These are phyloP conservation scores for Geranospiza caerulescens DNA, from an alignment of 2,797 vertebrate genomes.

Conservation along the genomic window DNA sequence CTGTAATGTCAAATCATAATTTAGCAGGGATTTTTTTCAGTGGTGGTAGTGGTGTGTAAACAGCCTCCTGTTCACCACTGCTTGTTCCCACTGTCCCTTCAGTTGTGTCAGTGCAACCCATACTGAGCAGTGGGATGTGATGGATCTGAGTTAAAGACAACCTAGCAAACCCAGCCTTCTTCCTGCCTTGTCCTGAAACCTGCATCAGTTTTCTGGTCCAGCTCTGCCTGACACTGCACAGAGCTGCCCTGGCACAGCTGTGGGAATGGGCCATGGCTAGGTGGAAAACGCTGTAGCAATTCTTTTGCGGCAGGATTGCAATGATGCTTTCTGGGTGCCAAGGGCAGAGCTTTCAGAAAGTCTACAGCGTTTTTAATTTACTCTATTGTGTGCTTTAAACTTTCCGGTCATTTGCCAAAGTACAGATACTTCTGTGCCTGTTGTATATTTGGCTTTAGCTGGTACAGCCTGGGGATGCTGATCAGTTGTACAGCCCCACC, in stretches of 20 bases:
- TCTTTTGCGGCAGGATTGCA: rapidly evolving
- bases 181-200: neutral
- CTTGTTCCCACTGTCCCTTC: neutral
- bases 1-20: neutral
- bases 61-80: neutral
- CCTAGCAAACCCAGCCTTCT: neutral
- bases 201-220: neutral
- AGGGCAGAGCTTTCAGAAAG: neutral
- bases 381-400: neutral
- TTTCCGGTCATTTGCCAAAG: neutral
- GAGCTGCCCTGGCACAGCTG: neutral
- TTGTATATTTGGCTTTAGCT: neutral
- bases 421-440: neutral
- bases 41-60: neutral
- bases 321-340: neutral
- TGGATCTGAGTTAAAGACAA: neutral
- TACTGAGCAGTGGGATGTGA: neutral
- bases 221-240: neutral
- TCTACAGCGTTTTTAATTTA: neutral
- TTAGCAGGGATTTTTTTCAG: neutral
- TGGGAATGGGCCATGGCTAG: neutral
- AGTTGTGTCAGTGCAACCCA: neutral
- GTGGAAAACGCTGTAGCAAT: neutral
- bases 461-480: neutral
- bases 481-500: neutral